Base-by-base conservation (phyloP, 2,888 invertebrate genomes). In the Deilephila elpenor region DNA sequence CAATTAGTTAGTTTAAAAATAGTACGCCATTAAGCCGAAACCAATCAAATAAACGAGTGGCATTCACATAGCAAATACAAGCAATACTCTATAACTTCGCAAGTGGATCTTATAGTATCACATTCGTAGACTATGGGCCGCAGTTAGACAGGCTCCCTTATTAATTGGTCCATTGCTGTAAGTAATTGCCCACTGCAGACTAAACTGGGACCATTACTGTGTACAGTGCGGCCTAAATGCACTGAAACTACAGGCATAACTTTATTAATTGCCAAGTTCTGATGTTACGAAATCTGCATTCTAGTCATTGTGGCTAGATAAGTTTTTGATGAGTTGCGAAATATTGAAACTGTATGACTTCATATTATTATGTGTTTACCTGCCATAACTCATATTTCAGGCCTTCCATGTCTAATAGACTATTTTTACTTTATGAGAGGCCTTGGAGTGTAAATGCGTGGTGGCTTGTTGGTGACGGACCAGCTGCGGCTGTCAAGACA, bases 161-260 rank as follows among this genome's bases (percentile, higher is more conserved):
- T 85, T 87, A 87, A 87, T 87, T 85, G 88, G 85, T 77, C 88
- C 81, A 86, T 87, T 86, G 87, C 81, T 82, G 86, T 87, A 86
- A 87, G 84, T 87, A 87, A 87, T 87, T 86, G 82, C 85, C 79
- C 83, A 76, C 83, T 80, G 82, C 76, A 83, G 83, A 78, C 83
- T 84, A 86, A 72, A 84, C 86, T 86, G 82, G 78, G 78, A 82
- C 80, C 82, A 85, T 86, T 84, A 87, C 78, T 75, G 83, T 82
- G 75, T 81, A 84, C 78, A 78, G 73, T 71, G 74, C 76, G 77
- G 79, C 77, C 79, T 80, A 79, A 79, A 82, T 83, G 83, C 78
- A 83, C 80, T 77, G 72, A 75, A 78, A 82, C 78, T 84, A 75
- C 77, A 72, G 75, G 78, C 80, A 82, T 85, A 84, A 85, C 80